Evolutionary conservation across 2,113 vertebrate species (phyloP), one percentile per base, ranked within the genome.

Genomic region (Lathamus discolor): DNA sequence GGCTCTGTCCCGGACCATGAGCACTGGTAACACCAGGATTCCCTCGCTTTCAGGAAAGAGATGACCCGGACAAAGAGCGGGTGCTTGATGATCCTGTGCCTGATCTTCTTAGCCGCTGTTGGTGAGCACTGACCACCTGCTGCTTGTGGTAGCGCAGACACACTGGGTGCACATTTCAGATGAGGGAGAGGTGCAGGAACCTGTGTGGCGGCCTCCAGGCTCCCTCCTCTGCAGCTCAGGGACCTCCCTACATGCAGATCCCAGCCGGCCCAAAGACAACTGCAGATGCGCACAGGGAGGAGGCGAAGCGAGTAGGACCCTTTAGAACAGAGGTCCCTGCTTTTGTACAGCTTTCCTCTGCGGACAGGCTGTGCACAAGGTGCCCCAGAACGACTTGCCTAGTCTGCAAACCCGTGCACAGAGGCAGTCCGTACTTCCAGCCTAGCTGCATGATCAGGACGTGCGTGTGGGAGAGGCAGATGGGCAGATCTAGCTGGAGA

Each of bases 101-200:
- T 83, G 24, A 24, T 28, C 37, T 24, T 62, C 3, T 1, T 43
- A 19, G 55, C 24, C 1, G 4, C 31, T 43, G 2, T 12, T 29
- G 31, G 68, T 72, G 81, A 62, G 35, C 43, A 23, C 19, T 43
- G 49, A 51, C 49, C 16, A 8, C 14, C 46, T 1, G 1, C 37
- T 43, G 46, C 18, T 46, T 2, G 4, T 2, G 6, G 46, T 12
- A 44, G 46, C 16, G 19, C 7, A 24, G 6, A 6, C 7, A 2
- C 3, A 2, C 6, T 8, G 44, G 44, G 9, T 29, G 19, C 43
- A 33, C 33, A 14, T 31, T 61, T n/a, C 67, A 18, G 24, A 6
- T 15, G 37, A 44, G 57, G 48, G 33, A 49, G 48, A 31, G 57
- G 46, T 1, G 4, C 31, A 35, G 55, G 24, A 29, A n/a, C 1